These are phyloP conservation scores for Strigops habroptila DNA, from an alignment of 2,113 vertebrate genomes.

Conservation along the genomic window DNA sequence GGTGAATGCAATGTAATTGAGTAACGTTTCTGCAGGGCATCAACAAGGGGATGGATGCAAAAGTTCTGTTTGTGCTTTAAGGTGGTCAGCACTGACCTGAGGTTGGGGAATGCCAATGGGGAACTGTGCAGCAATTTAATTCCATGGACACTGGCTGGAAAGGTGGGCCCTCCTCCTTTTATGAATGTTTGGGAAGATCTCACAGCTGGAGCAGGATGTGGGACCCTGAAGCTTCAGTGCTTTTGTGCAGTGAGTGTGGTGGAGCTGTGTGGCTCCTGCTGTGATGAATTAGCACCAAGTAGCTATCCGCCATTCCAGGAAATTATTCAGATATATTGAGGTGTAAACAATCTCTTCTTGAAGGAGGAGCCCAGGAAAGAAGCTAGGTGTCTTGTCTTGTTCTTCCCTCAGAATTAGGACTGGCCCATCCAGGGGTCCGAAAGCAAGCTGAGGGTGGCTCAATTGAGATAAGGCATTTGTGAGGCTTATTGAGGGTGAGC, in stretches of 20 bases:
- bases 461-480: neutral
- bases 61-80: neutral
- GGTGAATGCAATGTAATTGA: neutral
- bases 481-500: neutral
- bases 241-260: neutral
- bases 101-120: neutral
- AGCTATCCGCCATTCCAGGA: neutral
- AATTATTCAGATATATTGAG: neutral
- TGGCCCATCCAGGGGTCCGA: neutral
- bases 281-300: neutral
- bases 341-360: neutral
- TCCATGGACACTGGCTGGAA: neutral
- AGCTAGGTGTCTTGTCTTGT: neutral
- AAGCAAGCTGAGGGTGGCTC: neutral
- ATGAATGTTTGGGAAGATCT: neutral
- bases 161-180: neutral
- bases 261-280: neutral
- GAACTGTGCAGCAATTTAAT: neutral
- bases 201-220: neutral
- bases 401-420: neutral
- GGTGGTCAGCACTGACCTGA: fast-evolving
- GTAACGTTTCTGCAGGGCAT: neutral
- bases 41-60: neutral
- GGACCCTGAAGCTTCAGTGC: neutral
- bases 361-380: neutral